Evolutionary conservation across 2,797 vertebrate species (phyloP).

Genomic region (Schizopygopsis pylzovi): DNA sequence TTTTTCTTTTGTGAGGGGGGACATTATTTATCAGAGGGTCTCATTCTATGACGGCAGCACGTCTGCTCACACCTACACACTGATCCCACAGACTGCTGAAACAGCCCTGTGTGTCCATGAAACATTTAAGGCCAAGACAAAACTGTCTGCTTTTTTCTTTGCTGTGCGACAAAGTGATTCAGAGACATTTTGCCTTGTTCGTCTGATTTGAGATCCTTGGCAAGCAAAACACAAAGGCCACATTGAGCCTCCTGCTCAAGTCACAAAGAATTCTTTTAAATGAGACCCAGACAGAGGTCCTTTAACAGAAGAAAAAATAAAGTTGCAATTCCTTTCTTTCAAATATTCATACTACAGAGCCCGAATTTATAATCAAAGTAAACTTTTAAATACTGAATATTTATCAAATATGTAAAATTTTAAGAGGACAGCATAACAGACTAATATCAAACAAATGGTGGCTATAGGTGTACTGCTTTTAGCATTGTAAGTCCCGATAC

Average conservation of each 20-base stretch:
- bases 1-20: background rate
- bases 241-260: slow-evolving; percentile 72
- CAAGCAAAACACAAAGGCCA: slow-evolving; percentile 75
- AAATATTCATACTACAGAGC: slow-evolving; percentile 57
- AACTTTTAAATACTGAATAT: background rate
- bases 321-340: slow-evolving; percentile 62
- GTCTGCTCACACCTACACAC: slow-evolving; percentile 71
- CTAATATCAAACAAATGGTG: background rate
- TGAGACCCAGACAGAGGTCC: slow-evolving; percentile 61
- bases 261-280: slow-evolving; percentile 60
- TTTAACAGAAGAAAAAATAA: slow-evolving; percentile 67
- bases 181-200: slow-evolving; percentile 70
- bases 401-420: background rate
- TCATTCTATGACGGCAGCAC: slow-evolving; percentile 52
- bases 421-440: background rate
- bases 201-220: slow-evolving; percentile 64
- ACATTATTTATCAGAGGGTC: slow-evolving; percentile 14
- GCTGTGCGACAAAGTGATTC: slow-evolving; percentile 64
- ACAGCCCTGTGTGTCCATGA: slow-evolving; percentile 18
- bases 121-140: slow-evolving; percentile 48
- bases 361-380: background rate
- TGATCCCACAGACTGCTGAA: slow-evolving; percentile 67
- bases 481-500: slow-evolving; percentile 13
- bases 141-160: slow-evolving; percentile 68
- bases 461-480: background rate